phyloP scores from a whole-genome alignment of 2,888 invertebrate species.

The Acanthosepion esculentum region DNA sequence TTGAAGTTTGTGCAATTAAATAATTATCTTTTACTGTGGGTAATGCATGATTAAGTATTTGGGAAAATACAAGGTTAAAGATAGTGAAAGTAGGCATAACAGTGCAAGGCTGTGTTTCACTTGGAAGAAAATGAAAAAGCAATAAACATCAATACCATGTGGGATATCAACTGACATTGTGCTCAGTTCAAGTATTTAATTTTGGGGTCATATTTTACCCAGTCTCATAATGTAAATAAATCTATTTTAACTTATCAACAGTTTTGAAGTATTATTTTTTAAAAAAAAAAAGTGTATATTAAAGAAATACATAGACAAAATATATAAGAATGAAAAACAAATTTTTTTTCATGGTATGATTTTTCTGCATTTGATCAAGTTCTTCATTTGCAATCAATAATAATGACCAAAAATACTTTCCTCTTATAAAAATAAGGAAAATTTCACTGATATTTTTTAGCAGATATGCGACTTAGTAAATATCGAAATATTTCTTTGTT shows the following conservation, averaged over 20 bases:
- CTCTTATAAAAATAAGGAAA: not conserved
- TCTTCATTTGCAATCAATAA: not conserved
- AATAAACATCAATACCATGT: not conserved
- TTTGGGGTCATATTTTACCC: not conserved
- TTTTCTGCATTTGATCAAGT: not conserved
- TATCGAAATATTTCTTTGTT: not conserved
- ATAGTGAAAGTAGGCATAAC: not conserved
- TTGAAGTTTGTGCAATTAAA: constrained; percentile 2
- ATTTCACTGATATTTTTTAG: not conserved
- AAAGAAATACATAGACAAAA: not conserved
- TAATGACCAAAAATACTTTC: not conserved
- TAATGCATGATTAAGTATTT: not conserved
- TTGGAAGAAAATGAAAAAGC: not conserved
- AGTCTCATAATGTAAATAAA: not conserved
- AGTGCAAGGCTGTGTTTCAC: constrained; percentile 20
- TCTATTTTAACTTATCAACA: not conserved
- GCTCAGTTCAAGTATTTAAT: not conserved
- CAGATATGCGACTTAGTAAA: not conserved
- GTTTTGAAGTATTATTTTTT: not conserved
- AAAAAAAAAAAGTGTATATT: not conserved
- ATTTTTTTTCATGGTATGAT: not conserved
- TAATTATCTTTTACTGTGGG: not conserved
- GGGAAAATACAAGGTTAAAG: not conserved
- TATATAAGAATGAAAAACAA: not conserved
- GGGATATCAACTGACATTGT: no score